Evolutionary conservation across 2,113 vertebrate genomes (phyloP), one percentile per base, ranked within the genome.

Genomic region (Onychostruthus taczanowskii): DNA sequence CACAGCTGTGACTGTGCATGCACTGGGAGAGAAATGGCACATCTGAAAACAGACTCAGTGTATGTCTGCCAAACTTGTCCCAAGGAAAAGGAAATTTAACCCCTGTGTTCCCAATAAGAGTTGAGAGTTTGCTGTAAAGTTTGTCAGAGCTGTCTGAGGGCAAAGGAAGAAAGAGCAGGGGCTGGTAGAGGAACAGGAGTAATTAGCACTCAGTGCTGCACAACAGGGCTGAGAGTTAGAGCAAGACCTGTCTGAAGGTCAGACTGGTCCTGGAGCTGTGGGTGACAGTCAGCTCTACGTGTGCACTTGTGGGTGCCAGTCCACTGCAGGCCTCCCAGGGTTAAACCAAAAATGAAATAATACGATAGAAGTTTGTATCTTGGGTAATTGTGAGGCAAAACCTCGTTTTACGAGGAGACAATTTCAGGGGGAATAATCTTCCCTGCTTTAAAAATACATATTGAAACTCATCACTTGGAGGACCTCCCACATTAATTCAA

Each of bases 1-100:
- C 92, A 79, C 77, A 95, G 80, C 69, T 89, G 86, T 93, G 72
- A 75, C 47, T 95, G 85, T 95, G 61, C 80, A 89, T 78, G 79
- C 68, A 74, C 30, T 75, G 66, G 78, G 75, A 83, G 63, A 92
- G 56, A 67, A 94, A 94, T 58, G 73, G 53, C 56, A 92, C 74
- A 69, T 80, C 3, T 81, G 77, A 77, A 89, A 95, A 66, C 52
- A 67, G n/a, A 89, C 83, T 69, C 0, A 0, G n/a, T 49, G 27
- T 61, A 64, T 39, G 37, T 84, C 80, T 94, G 87, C 73, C 72
- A 86, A 84, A 94, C 11, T 53, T 46, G 23, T 23, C 56, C 28
- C 0, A 4, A 69, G 52, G 24, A 91, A 50, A 31, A 69, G 33
- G 24, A 82, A 95, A 59, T 62, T 88, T 94, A 92, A 93, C 67